phyloP scores from a whole-genome alignment of 2,113 vertebrate genomes.

The Oncorhynchus kisutch region DNA sequence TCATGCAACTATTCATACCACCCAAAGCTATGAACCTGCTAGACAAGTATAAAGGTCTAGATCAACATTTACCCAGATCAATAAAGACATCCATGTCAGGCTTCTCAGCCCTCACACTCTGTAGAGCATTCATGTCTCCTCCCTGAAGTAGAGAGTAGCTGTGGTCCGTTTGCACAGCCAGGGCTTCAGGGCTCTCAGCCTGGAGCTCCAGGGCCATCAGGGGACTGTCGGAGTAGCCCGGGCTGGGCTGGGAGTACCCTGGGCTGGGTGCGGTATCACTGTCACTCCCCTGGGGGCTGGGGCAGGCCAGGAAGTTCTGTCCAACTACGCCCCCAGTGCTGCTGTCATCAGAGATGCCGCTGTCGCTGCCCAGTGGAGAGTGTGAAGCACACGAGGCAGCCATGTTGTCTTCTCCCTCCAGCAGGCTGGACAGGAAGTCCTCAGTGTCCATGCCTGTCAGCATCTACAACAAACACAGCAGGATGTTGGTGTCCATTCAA shows the following conservation, averaged over 20 bases:
- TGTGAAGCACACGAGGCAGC: slow-evolving; percentile 35
- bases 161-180: slow-evolving; percentile 78
- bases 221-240: slow-evolving; percentile 34
- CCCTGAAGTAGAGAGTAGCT: slow-evolving; percentile 77
- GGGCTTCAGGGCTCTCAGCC: slow-evolving; percentile 52
- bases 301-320: slow-evolving; percentile 42
- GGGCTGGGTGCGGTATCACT: slow-evolving; percentile 63
- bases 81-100: slow-evolving; percentile 75
- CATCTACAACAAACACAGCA: slow-evolving; percentile 60
- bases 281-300: slow-evolving; percentile 58
- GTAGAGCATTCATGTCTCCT: slow-evolving; percentile 56
- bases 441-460: slow-evolving; percentile 78
- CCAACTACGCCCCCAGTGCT: slow-evolving; percentile 35
- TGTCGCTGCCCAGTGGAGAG: slow-evolving; percentile 71
- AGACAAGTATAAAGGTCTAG: background rate
- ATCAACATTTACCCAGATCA: slow-evolving; percentile 73
- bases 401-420: slow-evolving; percentile 61
- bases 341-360: slow-evolving; percentile 72
- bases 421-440: slow-evolving; percentile 78
- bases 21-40: background rate
- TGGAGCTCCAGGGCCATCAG: slow-evolving; percentile 35
- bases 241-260: slow-evolving; percentile 50
- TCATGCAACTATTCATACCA: background rate
- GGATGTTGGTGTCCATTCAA: too few species aligned
- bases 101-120: slow-evolving; percentile 68